phyloP scores from a whole-genome alignment of 2,113 vertebrate species.

The Clarias batrachus region DNA sequence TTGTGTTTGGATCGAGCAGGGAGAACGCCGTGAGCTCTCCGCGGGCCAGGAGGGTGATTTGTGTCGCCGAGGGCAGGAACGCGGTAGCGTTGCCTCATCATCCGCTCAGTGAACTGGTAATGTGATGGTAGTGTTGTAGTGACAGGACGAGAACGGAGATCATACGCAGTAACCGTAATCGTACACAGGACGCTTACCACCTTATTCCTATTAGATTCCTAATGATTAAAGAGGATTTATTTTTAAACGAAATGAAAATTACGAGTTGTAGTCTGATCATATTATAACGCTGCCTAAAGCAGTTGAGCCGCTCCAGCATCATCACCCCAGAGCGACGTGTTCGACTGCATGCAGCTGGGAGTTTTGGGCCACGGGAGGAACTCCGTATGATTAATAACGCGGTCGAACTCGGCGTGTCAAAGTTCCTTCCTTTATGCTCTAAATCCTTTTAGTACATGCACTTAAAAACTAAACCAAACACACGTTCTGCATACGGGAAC shows the following conservation, averaged over 20 bases:
- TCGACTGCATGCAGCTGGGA: conserved; percentile 28
- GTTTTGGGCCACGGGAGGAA: conserved; percentile 18
- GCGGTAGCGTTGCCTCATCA: not conserved
- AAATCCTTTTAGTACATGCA: not conserved
- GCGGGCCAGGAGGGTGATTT: not conserved
- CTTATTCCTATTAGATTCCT: not conserved
- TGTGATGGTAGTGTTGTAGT: conserved; percentile 13
- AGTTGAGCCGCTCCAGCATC: not conserved
- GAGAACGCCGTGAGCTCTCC: not conserved
- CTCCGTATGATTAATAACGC: not conserved
- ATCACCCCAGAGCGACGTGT: not conserved
- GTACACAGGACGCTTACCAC: not conserved
- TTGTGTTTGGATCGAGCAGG: not conserved
- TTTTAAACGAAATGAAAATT: not conserved
- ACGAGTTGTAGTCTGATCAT: not conserved
- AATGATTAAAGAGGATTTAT: not conserved
- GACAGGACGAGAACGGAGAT: not conserved
- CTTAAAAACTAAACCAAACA: not conserved
- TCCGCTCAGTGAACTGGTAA: not conserved
- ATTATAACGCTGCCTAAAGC: not conserved
- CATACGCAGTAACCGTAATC: not conserved
- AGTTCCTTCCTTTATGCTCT: not conserved
- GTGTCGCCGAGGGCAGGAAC: not conserved
- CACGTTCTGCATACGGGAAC: not conserved
- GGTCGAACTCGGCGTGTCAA: not conserved